A percentile compares a stretch with the other conserved stretches of the same genome.
These are phyloP conservation scores for Cactoblastis cactorum DNA, from an alignment of 2,888 invertebrate species.

Conservation along the genomic window DNA sequence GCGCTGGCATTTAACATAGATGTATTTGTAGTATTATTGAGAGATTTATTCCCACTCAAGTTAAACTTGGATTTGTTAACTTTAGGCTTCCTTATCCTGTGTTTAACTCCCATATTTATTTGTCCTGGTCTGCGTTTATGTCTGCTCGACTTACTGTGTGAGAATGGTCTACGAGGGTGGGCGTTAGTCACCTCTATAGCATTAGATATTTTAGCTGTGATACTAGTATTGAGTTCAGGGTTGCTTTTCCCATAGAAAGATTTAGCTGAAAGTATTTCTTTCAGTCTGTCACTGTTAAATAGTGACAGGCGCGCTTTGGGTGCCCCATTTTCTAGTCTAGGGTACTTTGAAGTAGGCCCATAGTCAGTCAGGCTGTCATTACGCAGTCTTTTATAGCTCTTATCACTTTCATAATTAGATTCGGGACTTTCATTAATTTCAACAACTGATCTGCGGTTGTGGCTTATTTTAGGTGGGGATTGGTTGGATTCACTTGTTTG, in stretches of 20 bases:
- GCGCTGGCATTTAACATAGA: slow-evolving; percentile 26
- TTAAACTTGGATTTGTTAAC: slow-evolving; percentile 48
- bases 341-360: slow-evolving; percentile 55
- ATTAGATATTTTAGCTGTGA: slow-evolving; percentile 49
- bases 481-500: slow-evolving; percentile 45
- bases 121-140: slow-evolving; percentile 70
- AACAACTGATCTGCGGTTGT: slow-evolving; percentile 50
- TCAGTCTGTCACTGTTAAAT: slow-evolving; percentile 62
- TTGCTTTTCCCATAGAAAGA: slow-evolving; percentile 77
- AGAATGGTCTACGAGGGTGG: slow-evolving; percentile 41
- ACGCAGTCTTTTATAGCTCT: slow-evolving; percentile 58
- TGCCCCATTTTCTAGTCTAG: slow-evolving; percentile 51
- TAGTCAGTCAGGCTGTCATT: slow-evolving; percentile 52
- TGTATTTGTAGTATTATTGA: slow-evolving; percentile 31
- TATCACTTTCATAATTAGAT: slow-evolving; percentile 55
- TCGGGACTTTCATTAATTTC: slow-evolving; percentile 67
- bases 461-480: slow-evolving; percentile 64
- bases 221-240: slow-evolving; percentile 54
- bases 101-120: slow-evolving; percentile 83
- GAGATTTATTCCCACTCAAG: slow-evolving; percentile 26
- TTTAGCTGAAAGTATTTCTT: slow-evolving; percentile 73
- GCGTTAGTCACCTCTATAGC: slow-evolving; percentile 51
- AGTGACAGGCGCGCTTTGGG: slow-evolving; percentile 69
- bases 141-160: slow-evolving; percentile 44
- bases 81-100: slow-evolving; percentile 82